Conservation (phyloP, 2,113 vertebrate genomes). For the Apaloderma vittatum region DNA sequence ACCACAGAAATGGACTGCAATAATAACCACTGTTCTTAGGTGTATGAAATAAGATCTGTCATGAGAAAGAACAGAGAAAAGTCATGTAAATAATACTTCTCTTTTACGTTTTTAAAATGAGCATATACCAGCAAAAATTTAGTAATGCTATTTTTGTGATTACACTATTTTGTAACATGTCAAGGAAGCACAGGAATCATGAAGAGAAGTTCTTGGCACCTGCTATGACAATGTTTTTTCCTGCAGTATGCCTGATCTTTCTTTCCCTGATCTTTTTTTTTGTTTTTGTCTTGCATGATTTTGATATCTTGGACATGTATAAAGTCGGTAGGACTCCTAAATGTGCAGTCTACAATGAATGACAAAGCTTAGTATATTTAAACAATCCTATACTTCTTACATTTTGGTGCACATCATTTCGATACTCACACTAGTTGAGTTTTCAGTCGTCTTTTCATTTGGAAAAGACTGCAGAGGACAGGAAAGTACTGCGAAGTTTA, state of each 20-base stretch:
- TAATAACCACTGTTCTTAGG: constrained; percentile 20
- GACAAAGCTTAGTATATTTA: not conserved
- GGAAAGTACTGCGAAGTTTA: not conserved
- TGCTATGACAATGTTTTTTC: not conserved
- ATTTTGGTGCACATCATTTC: not conserved
- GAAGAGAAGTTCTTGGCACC: rapidly evolving
- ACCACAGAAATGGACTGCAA: constrained; percentile 11
- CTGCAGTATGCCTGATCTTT: not conserved
- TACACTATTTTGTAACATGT: not conserved
- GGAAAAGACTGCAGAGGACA: not conserved
- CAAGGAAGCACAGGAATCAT: not conserved
- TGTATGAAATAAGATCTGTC: not conserved
- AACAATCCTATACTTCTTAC: not conserved
- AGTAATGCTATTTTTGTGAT: not conserved
- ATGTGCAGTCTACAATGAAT: not conserved
- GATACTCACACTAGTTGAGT: not conserved
- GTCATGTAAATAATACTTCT: not conserved
- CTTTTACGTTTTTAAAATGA: not conserved
- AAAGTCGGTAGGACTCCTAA: not conserved
- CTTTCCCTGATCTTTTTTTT: not conserved
- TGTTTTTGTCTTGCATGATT: not conserved
- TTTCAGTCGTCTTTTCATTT: not conserved
- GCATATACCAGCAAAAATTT: not conserved
- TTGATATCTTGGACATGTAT: not conserved
- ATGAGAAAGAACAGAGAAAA: not conserved